These are phyloP conservation scores for Tachyglossus aculeatus DNA, from an alignment of 2,797 vertebrate genomes.

Conservation along the genomic window DNA sequence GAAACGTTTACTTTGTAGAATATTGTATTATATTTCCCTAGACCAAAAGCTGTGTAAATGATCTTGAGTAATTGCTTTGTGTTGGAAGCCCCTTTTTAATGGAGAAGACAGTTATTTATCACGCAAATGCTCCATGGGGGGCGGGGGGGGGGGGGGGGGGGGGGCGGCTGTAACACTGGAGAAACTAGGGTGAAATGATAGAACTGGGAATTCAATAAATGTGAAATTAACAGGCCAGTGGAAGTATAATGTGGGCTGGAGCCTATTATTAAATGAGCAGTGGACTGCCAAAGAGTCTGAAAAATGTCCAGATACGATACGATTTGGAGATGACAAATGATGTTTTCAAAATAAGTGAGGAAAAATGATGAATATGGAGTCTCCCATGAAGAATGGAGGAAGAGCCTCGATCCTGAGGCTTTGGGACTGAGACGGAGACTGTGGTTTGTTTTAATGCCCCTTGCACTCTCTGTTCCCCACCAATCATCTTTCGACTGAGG, in stretches of 20 bases:
- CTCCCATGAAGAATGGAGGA: too few relatives aligned
- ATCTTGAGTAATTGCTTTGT: constrained; percentile 22
- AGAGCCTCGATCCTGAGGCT: too few relatives aligned
- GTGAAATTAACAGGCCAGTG: constrained; percentile 12
- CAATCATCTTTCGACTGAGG: too few relatives aligned
- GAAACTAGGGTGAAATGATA: constrained; percentile 45
- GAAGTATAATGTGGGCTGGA: constrained; percentile 33
- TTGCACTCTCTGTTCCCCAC: too few relatives aligned
- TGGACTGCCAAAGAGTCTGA: background rate
- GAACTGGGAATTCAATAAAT: constrained; percentile 36
- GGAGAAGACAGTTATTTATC: constrained; percentile 44
- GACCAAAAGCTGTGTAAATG: constrained; percentile 48
- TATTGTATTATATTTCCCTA: constrained; percentile 37
- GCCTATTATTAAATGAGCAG: constrained; percentile 8
- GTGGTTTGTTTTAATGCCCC: background rate
- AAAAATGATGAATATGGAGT: background rate
- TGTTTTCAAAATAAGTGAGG: constrained; percentile 33
- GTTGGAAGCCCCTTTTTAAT: constrained; percentile 4
- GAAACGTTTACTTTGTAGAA: constrained; percentile 76
- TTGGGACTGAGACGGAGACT: background rate
- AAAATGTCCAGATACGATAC: constrained; percentile 20
- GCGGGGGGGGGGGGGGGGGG: too few relatives aligned
- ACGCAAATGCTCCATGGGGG: constrained; percentile 65
- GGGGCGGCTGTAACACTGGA: constrained; percentile 37
- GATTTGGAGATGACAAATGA: constrained; percentile 9